Percentiles rank a stretch among this genome's conserved stretches.
These are phyloP conservation scores for Alligator sinensis DNA, from an alignment of 2,113 vertebrate species.

Conservation along the genomic window DNA sequence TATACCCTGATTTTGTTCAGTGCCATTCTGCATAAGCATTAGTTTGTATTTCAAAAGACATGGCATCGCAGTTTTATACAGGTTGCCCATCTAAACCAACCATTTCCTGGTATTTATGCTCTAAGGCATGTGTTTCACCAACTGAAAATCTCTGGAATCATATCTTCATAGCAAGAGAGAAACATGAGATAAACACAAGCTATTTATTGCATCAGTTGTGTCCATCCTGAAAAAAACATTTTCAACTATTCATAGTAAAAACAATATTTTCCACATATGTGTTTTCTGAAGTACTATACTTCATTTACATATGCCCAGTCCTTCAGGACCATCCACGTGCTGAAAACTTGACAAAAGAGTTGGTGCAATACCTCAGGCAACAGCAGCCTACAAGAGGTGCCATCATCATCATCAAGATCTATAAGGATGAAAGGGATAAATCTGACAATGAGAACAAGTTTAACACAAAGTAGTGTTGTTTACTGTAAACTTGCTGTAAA, in stretches of 20 bases:
- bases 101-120: neutral
- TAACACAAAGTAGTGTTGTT: too few species aligned
- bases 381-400: too few species aligned
- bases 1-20: slow-evolving; percentile 14
- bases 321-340: too few species aligned
- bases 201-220: neutral
- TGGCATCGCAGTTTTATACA: neutral
- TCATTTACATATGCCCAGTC: neutral
- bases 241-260: neutral
- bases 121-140: neutral
- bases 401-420: too few species aligned
- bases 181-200: neutral
- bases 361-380: too few species aligned
- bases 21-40: neutral
- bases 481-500: too few species aligned
- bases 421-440: too few species aligned
- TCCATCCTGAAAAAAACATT: neutral
- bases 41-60: neutral
- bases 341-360: too few species aligned
- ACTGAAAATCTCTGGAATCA: neutral
- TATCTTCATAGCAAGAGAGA: neutral
- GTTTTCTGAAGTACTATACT: neutral
- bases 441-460: too few species aligned
- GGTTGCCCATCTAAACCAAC: neutral
- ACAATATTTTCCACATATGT: neutral